These are phyloP conservation scores for Anneissia japonica DNA, from an alignment of 35 echinoderm and acorn worm genomes.

Conservation along the genomic window DNA sequence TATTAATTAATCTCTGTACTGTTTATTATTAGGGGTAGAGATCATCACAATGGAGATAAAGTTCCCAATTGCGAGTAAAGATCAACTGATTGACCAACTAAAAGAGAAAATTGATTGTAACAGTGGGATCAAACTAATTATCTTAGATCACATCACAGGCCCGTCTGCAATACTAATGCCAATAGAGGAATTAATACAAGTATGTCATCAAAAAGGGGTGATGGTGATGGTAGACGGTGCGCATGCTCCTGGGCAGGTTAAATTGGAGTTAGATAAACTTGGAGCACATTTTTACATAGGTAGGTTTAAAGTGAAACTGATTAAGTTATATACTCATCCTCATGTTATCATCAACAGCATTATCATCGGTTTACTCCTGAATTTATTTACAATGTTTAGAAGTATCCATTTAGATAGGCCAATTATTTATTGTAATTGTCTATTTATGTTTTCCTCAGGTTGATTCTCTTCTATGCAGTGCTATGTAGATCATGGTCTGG, in stretches of 20 bases:
- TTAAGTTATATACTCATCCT: neutral
- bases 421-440: too few relatives aligned
- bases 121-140: conserved; percentile 43
- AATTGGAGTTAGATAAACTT: neutral
- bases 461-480: too few relatives aligned
- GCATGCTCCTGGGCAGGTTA: conserved; percentile 61
- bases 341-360: neutral
- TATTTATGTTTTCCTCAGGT: too few relatives aligned
- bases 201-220: conserved; percentile 58
- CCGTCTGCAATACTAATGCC: conserved; percentile 61
- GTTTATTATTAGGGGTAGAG: conserved; percentile 44
- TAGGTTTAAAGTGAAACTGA: neutral
- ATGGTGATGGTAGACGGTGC: conserved; percentile 75
- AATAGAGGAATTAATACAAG: conserved; percentile 41
- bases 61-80: conserved; percentile 35
- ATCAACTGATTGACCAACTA: conserved; percentile 6
- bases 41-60: conserved; percentile 48
- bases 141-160: conserved; percentile 74
- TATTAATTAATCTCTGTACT: too few relatives aligned
- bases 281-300: neutral
- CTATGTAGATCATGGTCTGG: too few relatives aligned
- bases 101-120: conserved; percentile 23
- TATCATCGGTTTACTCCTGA: neutral
- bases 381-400: neutral
- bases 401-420: too few relatives aligned